A percentile compares a stretch with the other conserved stretches of the same genome.
Conservation (phyloP, 2,797 vertebrate genomes). For the Poecile montanus region DNA sequence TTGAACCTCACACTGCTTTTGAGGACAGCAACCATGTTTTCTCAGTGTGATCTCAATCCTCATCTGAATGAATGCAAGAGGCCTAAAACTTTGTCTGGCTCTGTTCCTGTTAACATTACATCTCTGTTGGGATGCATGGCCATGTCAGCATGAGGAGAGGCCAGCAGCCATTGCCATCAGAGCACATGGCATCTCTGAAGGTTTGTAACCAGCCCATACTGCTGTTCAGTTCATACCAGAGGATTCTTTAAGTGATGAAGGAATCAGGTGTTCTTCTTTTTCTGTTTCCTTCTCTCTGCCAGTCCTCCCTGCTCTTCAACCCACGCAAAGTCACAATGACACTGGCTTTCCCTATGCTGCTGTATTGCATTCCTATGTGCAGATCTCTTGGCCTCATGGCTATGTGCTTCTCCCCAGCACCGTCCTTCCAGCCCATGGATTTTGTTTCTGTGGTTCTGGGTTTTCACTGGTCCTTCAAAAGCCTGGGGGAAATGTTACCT, state of each 20-base stretch:
- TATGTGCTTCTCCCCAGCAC: neutral
- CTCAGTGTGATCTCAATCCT: neutral
- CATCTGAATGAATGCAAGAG: neutral
- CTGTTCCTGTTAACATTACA: neutral
- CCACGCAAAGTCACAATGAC: neutral
- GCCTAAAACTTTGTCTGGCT: neutral
- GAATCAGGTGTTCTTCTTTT: neutral
- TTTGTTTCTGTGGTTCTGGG: neutral
- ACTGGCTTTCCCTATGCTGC: neutral
- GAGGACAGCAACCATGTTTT: neutral
- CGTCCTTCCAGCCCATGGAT: neutral
- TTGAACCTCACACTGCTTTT: neutral
- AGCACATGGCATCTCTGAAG: neutral
- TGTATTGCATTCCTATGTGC: fast-evolving
- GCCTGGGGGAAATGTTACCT: neutral
- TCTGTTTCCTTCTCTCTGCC: neutral
- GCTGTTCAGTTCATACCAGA: neutral
- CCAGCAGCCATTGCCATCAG: neutral
- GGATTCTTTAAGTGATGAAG: neutral
- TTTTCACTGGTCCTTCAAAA: neutral
- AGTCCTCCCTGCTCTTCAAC: neutral
- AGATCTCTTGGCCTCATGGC: neutral
- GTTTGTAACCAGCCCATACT: neutral
- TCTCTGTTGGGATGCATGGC: neutral
- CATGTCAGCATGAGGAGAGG: fast-evolving